Evolutionary conservation across 2,888 invertebrate genomes (phyloP), one percentile per base, ranked within the genome.

Genomic region (Drosophila picticornis): DNA sequence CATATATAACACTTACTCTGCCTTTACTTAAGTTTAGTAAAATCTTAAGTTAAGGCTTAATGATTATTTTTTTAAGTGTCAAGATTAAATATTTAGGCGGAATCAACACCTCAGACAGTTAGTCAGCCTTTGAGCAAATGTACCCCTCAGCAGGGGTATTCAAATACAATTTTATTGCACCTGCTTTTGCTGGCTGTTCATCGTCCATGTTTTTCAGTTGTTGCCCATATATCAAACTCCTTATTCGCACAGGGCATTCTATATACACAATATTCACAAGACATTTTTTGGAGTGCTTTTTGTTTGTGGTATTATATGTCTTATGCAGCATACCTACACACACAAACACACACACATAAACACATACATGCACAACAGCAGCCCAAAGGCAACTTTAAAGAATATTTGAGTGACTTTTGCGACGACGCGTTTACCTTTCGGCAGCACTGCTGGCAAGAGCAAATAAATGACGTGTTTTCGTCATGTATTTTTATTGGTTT

Each of bases 351-450:
- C 16, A 27, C 2, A 34, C 11, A 52, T 19, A 53, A 13, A 53
- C 29, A 19, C 25, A 22, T 16, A 2, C 22, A 38, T 36, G 31
- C 16, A 65, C 27, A 22, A 27, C 5, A 48, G 43, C 51, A 36
- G 25, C 48, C 76, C 72, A 52, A 6, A 36, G 64, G 80, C 64
- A 32, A 72, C 29, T 72, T 61, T 56, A 52, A 27, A 38, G 58
- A 63, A 77, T 80, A 71, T 67, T 67, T 67, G 22, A 71, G 53
- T 61, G 66, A 75, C 34, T 61, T 78, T 77, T 63, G 7, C n/a
- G 36, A 25, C 27, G 40, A 16, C 53, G 51, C 10, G 34, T 55
- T 77, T 62, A 53, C 57, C 63, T 55, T 50, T 63, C 27, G 38
- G 38, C 22, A 31, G 13, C n/a, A 22, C 31, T 13, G 16, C 32